phyloP scores from a whole-genome alignment of 1,140 invertebrate genomes.

The Drosophila kanapiae region DNA sequence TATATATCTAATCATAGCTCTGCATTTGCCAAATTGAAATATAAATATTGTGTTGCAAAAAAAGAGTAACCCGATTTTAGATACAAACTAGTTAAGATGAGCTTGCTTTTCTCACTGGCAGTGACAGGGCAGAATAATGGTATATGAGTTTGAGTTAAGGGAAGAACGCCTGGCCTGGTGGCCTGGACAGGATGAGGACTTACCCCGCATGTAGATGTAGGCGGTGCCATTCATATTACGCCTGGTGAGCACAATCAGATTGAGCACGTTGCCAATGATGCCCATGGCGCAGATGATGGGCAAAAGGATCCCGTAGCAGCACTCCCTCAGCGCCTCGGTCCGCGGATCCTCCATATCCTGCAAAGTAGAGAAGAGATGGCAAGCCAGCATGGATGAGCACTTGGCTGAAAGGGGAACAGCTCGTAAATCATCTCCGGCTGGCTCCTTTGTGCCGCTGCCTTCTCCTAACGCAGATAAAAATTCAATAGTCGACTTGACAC shows the following conservation, averaged over 20 bases:
- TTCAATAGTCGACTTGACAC: constrained; percentile 83
- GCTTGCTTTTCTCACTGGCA: not conserved
- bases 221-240: constrained; percentile 91
- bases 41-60: not conserved
- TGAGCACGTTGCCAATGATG: constrained; percentile 91
- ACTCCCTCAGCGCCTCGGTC: constrained; percentile 87
- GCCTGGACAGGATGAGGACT: constrained; percentile 62
- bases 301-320: constrained; percentile 90
- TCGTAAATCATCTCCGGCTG: constrained; percentile 66
- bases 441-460: constrained; percentile 21
- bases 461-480: constrained; percentile 68
- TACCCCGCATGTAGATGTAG: constrained; percentile 92
- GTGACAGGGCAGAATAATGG: constrained; percentile 3
- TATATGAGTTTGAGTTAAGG: too few relatives aligned
- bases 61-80: not conserved
- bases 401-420: constrained; percentile 46
- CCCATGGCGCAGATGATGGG: constrained; percentile 90
- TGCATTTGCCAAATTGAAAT: not conserved
- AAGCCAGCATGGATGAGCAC: not conserved
- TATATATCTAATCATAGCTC: not conserved
- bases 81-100: not conserved
- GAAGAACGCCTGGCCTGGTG: not conserved
- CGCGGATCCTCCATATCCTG: constrained; percentile 87
- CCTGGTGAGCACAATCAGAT: constrained; percentile 90
- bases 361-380: not conserved